Evolutionary conservation across 2,888 invertebrate genomes (phyloP), one percentile per base, ranked within the genome.

Genomic region (Heliconius cydno): DNA sequence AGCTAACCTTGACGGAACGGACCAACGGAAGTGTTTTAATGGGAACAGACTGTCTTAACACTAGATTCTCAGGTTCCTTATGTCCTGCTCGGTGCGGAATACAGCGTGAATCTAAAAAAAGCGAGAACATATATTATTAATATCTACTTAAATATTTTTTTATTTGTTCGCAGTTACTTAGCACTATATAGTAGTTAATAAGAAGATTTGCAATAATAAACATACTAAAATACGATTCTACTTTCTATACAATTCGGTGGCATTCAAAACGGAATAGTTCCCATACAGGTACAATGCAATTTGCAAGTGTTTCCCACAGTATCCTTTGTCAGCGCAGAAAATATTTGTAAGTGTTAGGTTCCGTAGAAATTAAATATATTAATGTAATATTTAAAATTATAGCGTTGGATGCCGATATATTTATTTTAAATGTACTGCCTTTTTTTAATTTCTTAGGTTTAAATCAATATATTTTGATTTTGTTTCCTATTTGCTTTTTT

Each of bases 131-230:
- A 60, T 3, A 60, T n/a, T 2, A 60, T 10, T 60, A 22, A n/a
- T 34, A 34, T 34, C 34, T 60, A 60, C n/a, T 9, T 2, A 60
- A n/a, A 60, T 68, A 68, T n/a, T n/a, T n/a, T 34, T 22, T 34
- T 38, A 67, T 68, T 38, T 68, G n/a, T 68, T 22, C 2, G 34
- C 38, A 68, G n/a, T 68, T 68, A 38, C n/a, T 68, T 7, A 84
- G 84, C 85, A 87, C 86, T 87, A 34, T 34, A 34, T 86, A 84
- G 30, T 9, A 57, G 52, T 57, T 30, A 13, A 28, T 65, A 60
- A 60, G 30, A 12, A 60, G 60, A 60, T 73, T 60, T 73, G 34
- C 60, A 73, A 73, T 38, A 73, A 73, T 73, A 73, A 73, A 73
- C 9, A 73, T 73, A 73, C 60, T 34, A 60, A 70, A 70, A 70